Percentiles rank a stretch among this genome's conserved stretches.
phyloP scores from a whole-genome alignment of 2,888 invertebrate species.

The Enchytraeus crypticus region DNA sequence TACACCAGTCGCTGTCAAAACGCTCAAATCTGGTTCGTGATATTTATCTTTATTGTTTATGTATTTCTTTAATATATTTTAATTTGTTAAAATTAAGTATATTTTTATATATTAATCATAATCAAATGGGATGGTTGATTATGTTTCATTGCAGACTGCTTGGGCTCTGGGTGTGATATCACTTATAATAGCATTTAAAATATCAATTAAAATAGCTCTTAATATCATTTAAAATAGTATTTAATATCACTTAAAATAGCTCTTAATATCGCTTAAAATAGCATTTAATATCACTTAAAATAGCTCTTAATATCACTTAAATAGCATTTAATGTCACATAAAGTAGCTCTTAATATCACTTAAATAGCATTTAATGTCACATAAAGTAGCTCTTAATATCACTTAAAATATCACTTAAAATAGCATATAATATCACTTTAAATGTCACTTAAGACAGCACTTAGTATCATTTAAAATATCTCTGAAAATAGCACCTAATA shows the following conservation, averaged over 20 bases:
- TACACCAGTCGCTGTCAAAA: slow-evolving; percentile 97
- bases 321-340: not conserved
- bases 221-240: too few species aligned
- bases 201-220: too few species aligned
- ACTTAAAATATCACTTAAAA: not conserved
- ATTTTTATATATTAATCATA: not conserved
- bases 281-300: not conserved
- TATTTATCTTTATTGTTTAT: not conserved
- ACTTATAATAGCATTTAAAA: too few species aligned
- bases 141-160: too few species aligned
- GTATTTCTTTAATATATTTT: not conserved
- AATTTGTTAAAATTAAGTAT: not conserved
- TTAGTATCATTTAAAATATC: too few species aligned
- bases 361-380: not conserved
- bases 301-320: not conserved
- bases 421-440: too few species aligned
- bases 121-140: not conserved
- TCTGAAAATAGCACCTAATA: too few species aligned
- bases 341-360: not conserved
- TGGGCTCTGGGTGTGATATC: too few species aligned
- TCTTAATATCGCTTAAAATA: too few species aligned
- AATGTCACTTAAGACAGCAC: too few species aligned
- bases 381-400: not conserved
- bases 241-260: too few species aligned
- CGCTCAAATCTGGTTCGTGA: slow-evolving; percentile 71